These are phyloP conservation scores for Harpagoxenus sublaevis DNA, from an alignment of 2,888 invertebrate species.

Conservation along the genomic window DNA sequence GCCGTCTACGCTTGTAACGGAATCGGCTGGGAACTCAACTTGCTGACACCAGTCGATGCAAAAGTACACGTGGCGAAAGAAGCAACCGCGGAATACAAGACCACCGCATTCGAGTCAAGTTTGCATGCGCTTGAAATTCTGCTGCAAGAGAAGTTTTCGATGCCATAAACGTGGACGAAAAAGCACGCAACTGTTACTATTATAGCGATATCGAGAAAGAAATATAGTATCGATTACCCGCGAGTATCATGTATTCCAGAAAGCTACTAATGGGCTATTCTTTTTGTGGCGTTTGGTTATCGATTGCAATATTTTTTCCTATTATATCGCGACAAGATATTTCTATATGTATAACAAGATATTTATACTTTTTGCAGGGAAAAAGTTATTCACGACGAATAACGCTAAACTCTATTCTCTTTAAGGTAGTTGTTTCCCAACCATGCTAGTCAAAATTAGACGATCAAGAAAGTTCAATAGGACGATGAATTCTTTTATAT, in stretches of 20 bases:
- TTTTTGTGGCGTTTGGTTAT: background rate
- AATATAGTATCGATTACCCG: background rate
- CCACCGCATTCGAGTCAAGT: constrained; percentile 13
- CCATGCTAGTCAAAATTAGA: no score
- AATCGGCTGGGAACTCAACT: constrained; percentile 75
- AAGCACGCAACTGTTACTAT: constrained; percentile 8
- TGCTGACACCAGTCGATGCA: constrained; percentile 71
- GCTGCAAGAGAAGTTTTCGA: constrained; percentile 9
- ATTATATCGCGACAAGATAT: background rate
- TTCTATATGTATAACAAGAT: background rate
- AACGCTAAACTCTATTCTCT: background rate
- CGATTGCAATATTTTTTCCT: background rate
- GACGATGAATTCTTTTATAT: no score
- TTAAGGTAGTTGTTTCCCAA: no score
- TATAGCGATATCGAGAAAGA: background rate
- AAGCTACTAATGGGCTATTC: background rate
- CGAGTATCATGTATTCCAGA: background rate
- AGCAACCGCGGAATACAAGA: constrained; percentile 43
- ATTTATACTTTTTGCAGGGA: background rate
- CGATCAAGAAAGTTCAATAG: no score
- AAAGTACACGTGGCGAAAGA: constrained; percentile 61
- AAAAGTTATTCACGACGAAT: background rate
- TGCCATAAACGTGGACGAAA: background rate
- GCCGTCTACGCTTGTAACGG: constrained; percentile 40
- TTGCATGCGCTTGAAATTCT: constrained; percentile 30